Percentiles rank a stretch among this genome's conserved stretches.
Conservation (phyloP, 2,888 invertebrate species). For the Amblyteles armatorius region DNA sequence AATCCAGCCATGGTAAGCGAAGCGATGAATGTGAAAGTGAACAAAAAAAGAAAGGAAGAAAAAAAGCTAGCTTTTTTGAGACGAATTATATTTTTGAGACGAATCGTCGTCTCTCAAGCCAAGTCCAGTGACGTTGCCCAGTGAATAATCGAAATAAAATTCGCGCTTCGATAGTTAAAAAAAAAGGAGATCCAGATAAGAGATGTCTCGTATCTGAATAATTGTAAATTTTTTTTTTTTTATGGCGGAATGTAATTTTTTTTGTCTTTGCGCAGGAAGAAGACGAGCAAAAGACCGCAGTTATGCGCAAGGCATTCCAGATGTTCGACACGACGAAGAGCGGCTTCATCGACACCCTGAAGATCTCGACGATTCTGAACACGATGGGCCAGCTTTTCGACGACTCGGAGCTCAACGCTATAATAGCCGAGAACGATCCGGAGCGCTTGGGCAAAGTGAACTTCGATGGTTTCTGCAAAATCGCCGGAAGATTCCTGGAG, state of each 20-base stretch:
- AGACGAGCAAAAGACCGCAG: slow-evolving; percentile 93
- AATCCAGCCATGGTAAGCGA: slow-evolving; percentile 12
- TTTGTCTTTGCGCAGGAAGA: slow-evolving; percentile 83
- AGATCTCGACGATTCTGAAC: slow-evolving; percentile 96
- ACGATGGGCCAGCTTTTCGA: slow-evolving; percentile 98
- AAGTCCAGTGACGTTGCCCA: not conserved
- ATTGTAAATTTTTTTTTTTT: not conserved
- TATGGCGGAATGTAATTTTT: not conserved
- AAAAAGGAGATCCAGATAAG: not conserved
- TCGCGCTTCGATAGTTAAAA: not conserved
- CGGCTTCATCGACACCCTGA: slow-evolving; percentile 95
- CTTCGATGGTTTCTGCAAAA: slow-evolving; percentile 97
- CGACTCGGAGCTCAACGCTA: slow-evolving; percentile 94
- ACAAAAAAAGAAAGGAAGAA: not conserved
- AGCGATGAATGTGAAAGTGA: slow-evolving; percentile 21
- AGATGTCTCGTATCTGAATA: not conserved
- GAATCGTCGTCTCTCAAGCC: not conserved
- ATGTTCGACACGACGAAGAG: slow-evolving; percentile 98
- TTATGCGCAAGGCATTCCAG: slow-evolving; percentile 97
- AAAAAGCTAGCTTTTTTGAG: not conserved
- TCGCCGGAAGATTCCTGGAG: slow-evolving; percentile 97
- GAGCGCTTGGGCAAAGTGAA: slow-evolving; percentile 96
- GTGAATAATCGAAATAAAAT: not conserved
- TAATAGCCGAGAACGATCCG: slow-evolving; percentile 96
- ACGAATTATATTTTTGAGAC: not conserved